Evolutionary conservation across 2,888 invertebrate genomes (phyloP), one percentile per base, ranked within the genome.

Genomic region (Aspidiotus destructor): DNA sequence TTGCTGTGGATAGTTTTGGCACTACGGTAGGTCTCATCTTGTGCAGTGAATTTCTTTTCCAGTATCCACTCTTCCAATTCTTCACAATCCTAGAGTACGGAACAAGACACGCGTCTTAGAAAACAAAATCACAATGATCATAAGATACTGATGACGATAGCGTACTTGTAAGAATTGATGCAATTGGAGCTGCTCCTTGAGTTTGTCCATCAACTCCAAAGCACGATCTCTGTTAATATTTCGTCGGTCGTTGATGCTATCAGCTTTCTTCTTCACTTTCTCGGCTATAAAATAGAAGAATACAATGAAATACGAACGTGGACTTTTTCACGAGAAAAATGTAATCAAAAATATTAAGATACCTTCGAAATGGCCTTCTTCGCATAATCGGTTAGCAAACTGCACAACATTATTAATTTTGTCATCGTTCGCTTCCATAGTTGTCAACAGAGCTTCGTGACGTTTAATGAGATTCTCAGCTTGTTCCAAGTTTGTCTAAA

Each of bases 391-490:
- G 75, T 89, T 87, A 71, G 97, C 95, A 77, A 97, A 97, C 77
- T 93, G 92, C 0, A 95, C 89, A 57, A 99, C 92, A 0, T 89
- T 89, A 78, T 97, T 96, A 77, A 99, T 92, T 81, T 99, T 99
- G 77, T 99, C 99, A 78, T 99, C 99, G 80, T 99, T 99, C 13
- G 99, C 99, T 78, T 99, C 98, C 95, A 99, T 96, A 7, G 98
- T 98, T 0, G 98, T 98, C 75, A 98, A 86, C 85, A 99, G 98
- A 0, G 97, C 95, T 78, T 99, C 98, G 80, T 99, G 96, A 61
- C 95, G 88, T 79, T 99, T 99, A 76, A 98, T 87, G 76, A 90
- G 83, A 77, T 94, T 94, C 78, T 99, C 99, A 41, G 97, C 99
- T 77, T 97, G 95, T 78, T 99, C 99, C 74, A 99, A 81, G 77